Evolutionary conservation across 1,140 invertebrate species (phyloP), one percentile per base, ranked within the genome.

Genomic region (Adelges cooleyi): DNA sequence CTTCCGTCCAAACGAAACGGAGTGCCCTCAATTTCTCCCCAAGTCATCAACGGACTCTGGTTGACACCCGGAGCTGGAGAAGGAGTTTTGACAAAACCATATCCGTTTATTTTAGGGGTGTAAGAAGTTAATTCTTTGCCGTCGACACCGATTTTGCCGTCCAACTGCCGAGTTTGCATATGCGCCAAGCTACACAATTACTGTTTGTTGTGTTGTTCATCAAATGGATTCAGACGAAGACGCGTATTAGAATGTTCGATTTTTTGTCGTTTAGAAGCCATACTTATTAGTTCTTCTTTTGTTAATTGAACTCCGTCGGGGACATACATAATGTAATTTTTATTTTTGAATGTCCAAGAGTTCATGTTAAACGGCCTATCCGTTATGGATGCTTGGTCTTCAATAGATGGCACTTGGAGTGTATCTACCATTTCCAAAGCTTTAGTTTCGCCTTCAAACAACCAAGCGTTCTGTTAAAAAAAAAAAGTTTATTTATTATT

Each of bases 11-110:
- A 74, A 49, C 87, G 77, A 69, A 95, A 95, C 1, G 95, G 95
- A 1, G 96, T 98, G 15, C 94, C 92, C 75, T 99, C 95, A 50
- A 99, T 96, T 75, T 96, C 86, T 69, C 96, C 96, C 96, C 95
- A 99, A 0, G 95, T 98, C 94, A 99, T 98, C 40, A 98, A 77
- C 9, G 96, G 96, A 13, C 90, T 95, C 54, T 87, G 85, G 70
- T 87, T 86, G 2, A 90, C 84, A 69, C 86, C 89, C 2, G 94
- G 94, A 11, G 81, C 81, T 2, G 92, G 92, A 11, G 90, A 92
- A 0, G 95, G 94, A 2, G 92, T 94, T 33, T 80, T 80, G 6
- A 98, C 81, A 72, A 92, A 86, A 66, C 81, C 82, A 74, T 86
- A 93, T 2, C 90, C 87, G 71, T 86, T 83, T 1, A 93, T 75